Conservation (phyloP, 1,140 invertebrate genomes). For the Agrilus planipennis region DNA sequence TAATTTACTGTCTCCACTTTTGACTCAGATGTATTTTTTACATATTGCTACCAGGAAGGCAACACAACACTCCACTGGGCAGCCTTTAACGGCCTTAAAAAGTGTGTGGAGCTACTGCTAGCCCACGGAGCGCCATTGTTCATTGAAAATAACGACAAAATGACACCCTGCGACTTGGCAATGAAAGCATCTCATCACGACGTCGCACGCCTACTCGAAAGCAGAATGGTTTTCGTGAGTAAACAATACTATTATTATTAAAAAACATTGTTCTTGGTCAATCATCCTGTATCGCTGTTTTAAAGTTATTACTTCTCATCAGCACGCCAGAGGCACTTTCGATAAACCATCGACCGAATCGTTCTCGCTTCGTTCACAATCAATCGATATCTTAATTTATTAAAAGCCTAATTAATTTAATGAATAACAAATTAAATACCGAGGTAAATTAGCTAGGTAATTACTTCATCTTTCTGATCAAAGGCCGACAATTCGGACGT, state of each 20-base stretch:
- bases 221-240: conserved; percentile 61
- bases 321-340: too few species aligned
- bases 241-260: neutral
- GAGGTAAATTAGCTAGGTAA: too few species aligned
- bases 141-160: conserved; percentile 47
- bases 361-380: conserved; percentile 46
- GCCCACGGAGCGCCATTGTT: conserved; percentile 48
- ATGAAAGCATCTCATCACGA: conserved; percentile 45
- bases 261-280: neutral
- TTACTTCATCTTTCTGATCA: neutral
- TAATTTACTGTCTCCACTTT: neutral
- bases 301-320: neutral
- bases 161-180: conserved; percentile 55
- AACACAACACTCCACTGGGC: conserved; percentile 59
- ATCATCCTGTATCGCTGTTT: too few species aligned
- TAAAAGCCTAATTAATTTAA: neutral
- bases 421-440: too few species aligned
- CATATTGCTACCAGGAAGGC: conserved; percentile 39
- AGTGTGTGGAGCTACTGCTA: conserved; percentile 53
- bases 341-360: conserved; percentile 46
- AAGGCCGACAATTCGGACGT: conserved; percentile 34
- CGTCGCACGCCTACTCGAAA: conserved; percentile 53
- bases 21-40: neutral
- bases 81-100: conserved; percentile 48
- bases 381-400: too few species aligned